Percentiles rank a stretch among this genome's conserved stretches.
Evolutionary conservation across 2,797 vertebrate species (phyloP).

Genomic region (Bovichtus variegatus): DNA sequence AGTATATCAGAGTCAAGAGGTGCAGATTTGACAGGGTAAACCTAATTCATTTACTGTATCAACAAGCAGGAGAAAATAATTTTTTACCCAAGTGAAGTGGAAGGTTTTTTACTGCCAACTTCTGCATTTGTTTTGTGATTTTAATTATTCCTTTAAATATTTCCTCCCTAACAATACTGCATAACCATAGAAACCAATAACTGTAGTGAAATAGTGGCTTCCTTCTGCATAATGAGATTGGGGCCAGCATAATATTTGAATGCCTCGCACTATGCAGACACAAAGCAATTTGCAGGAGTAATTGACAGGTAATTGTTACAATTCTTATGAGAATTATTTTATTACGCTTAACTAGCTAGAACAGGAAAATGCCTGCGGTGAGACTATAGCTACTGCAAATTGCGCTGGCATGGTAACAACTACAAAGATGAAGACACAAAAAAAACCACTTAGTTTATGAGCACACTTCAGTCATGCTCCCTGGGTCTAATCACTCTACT

Average conservation of each 20-base stretch:
- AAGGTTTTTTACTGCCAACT: background rate
- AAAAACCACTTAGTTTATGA: slow-evolving; percentile 13
- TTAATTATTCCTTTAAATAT: background rate
- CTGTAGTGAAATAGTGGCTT: background rate
- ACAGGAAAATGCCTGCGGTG: background rate
- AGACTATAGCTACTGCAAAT: slow-evolving; percentile 1
- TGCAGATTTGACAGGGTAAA: background rate
- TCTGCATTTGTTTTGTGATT: background rate
- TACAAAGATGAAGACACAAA: background rate
- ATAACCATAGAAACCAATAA: background rate
- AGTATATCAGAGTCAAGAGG: background rate
- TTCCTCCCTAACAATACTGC: background rate
- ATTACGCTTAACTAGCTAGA: slow-evolving; percentile 2
- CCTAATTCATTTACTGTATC: slow-evolving; percentile 1
- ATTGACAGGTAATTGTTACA: slow-evolving; percentile 5
- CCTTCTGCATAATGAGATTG: background rate
- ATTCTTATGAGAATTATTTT: slow-evolving; percentile 23
- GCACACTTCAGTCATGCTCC: slow-evolving; percentile 2
- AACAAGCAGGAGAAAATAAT: background rate
- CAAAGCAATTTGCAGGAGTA: slow-evolving; percentile 36
- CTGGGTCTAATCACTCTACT: slow-evolving; percentile 17
- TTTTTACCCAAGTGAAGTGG: background rate
- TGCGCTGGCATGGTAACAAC: slow-evolving; percentile 4
- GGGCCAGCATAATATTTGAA: slow-evolving; percentile 19
- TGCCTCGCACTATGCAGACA: background rate